Base-by-base conservation (phyloP, 2,797 vertebrate species). In the Sebastes reedi region DNA sequence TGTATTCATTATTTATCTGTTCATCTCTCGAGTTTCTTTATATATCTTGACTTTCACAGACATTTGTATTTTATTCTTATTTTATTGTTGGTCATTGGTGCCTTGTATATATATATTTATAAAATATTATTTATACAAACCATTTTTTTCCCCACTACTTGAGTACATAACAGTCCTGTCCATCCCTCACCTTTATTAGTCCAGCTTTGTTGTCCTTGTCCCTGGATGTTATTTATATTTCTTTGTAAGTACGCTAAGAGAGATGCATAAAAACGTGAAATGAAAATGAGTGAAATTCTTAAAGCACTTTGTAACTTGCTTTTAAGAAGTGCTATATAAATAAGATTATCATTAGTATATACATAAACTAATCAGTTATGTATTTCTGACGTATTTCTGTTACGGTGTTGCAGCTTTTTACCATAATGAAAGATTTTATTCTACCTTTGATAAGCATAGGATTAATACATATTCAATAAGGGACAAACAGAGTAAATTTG, bases 41-140 rank as follows among this genome's bases (percentile, higher is more conserved):
- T 46, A 1, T 8, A 46, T 18, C 6, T 42, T 42, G 39, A 42
- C 42, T 18, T 46, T 8, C 42, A 46, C 42, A 46, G 0, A 46
- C 1, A 18, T 16, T 42, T 7, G 0, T 0, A 42, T 46, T 4
- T 46, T 0, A 18, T 18, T 46, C 3, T 46, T 18, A 46, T 46
- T 46, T 7, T 46, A 46, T 46, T 46, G 42, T 46, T 8, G 6
- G 16, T 46, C 16, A 46, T 46, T 46, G 14, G 42, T 46, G 42
- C 42, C 42, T 46, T 46, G 58, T 30, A 7, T n/a, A 11, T 12
- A 42, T 42, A 42, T 42, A 46, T 46, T 18, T 16, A 46, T 46
- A 46, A 46, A 46, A 46, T 46, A 46, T 46, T 8, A 46, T 46
- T 0, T 46, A 42, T 18, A 7, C 1, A 46, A 16, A 18, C 14